A percentile compares a stretch with the other conserved stretches of the same genome.
These are phyloP conservation scores for Limnephilus auricula DNA, from an alignment of 2,888 invertebrate genomes.

Conservation along the genomic window DNA sequence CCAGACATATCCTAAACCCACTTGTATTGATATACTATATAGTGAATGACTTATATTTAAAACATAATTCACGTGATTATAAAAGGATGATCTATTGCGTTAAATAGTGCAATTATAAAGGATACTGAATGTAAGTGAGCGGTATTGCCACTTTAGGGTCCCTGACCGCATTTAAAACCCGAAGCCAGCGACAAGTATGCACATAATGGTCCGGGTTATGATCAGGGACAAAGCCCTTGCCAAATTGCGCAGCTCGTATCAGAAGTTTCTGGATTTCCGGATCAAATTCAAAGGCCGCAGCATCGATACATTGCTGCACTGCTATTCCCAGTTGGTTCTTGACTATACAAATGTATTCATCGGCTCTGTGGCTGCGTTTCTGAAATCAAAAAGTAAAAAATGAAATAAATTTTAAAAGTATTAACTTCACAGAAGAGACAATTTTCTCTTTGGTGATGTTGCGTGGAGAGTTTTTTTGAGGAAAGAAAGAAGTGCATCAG, in stretches of 20 bases:
- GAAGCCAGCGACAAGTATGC: conserved; percentile 88
- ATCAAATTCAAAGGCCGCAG: conserved; percentile 94
- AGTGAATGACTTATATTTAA: too few species aligned
- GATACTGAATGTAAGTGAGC: conserved; percentile 93
- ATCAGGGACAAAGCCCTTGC: conserved; percentile 92
- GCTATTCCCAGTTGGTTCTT: conserved; percentile 88
- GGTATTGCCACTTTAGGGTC: conserved; percentile 93
- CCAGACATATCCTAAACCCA: too few species aligned
- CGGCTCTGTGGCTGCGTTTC: conserved; percentile 93
- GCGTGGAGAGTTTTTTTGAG: too few species aligned
- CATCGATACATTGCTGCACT: conserved; percentile 93
- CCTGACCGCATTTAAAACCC: conserved; percentile 94
- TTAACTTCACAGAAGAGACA: too few species aligned
- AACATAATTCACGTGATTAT: too few species aligned
- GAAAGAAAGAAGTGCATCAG: too few species aligned
- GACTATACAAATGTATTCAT: conserved; percentile 94
- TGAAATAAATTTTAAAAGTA: neutral
- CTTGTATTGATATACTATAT: too few species aligned
- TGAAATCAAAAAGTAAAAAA: conserved; percentile 69
- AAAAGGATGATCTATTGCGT: too few species aligned
- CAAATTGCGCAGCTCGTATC: conserved; percentile 95
- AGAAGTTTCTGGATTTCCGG: conserved; percentile 92
- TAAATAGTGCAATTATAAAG: conserved; percentile 71
- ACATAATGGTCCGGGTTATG: conserved; percentile 89
- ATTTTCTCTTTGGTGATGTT: too few species aligned